phyloP scores from a whole-genome alignment of 2,797 vertebrate genomes.

The Rhinophrynus dorsalis region DNA sequence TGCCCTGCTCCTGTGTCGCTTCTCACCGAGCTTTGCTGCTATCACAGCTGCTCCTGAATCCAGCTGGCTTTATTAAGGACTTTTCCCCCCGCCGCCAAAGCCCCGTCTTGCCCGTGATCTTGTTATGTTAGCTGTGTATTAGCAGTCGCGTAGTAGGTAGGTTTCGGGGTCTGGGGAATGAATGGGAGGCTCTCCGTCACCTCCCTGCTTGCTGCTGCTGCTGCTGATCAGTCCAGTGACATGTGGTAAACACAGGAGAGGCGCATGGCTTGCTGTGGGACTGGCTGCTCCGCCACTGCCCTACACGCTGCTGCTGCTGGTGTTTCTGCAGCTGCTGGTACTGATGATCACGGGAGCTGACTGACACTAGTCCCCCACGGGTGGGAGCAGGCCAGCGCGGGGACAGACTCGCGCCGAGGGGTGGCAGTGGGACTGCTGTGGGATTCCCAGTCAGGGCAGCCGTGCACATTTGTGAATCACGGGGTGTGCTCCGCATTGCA shows the following conservation, averaged over 20 bases:
- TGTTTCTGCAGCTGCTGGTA: neutral
- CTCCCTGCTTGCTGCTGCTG: constrained; percentile 25
- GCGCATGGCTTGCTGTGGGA: neutral
- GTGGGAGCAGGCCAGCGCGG: neutral
- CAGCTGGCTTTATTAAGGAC: too few species aligned
- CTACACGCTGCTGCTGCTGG: neutral
- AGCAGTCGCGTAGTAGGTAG: too few species aligned
- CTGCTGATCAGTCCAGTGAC: constrained; percentile 25
- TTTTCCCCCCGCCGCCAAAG: too few species aligned
- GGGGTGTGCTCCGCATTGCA: too few species aligned
- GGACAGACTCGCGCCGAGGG: too few species aligned
- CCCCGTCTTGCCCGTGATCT: too few species aligned
- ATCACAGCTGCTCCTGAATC: constrained; percentile 10
- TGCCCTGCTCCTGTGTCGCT: constrained; percentile 36
- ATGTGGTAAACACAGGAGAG: constrained; percentile 25
- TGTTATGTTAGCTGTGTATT: too few species aligned
- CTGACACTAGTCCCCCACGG: constrained; percentile 3
- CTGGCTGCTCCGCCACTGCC: too few species aligned
- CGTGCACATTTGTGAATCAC: too few species aligned
- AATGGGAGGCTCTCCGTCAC: constrained; percentile 25
- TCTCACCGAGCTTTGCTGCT: neutral
- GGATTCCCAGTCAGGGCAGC: too few species aligned
- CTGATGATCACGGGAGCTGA: neutral
- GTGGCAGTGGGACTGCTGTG: too few species aligned
- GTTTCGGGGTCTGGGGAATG: too few species aligned